phyloP scores from a whole-genome alignment of 2,113 vertebrate species.

The Melanerpes formicivorus region DNA sequence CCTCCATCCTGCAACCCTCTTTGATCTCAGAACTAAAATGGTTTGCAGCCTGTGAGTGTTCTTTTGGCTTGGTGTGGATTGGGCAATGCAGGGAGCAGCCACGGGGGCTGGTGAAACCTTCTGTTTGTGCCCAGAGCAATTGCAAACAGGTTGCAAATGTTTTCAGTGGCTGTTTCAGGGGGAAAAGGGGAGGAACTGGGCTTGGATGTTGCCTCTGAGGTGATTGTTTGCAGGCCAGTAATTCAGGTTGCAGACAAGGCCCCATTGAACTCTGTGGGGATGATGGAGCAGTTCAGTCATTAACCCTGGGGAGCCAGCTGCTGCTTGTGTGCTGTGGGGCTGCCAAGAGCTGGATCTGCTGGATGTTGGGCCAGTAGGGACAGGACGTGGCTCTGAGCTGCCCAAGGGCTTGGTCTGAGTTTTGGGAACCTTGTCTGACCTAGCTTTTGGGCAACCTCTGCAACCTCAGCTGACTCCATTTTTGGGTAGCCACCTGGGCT shows the following conservation, averaged over 20 bases:
- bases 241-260: neutral
- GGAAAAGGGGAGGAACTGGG: neutral
- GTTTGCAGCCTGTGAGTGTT: neutral
- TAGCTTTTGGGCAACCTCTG: too few species aligned
- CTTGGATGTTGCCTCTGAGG: neutral
- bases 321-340: neutral
- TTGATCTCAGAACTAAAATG: neutral
- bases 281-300: fast-evolving
- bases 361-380: neutral
- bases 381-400: neutral
- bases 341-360: neutral
- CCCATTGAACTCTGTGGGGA: neutral
- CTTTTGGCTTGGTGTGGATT: neutral
- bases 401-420: neutral
- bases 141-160: neutral
- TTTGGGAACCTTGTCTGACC: neutral
- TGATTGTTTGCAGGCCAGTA: neutral
- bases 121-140: neutral
- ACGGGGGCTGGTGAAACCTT: fast-evolving
- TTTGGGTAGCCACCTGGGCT: neutral
- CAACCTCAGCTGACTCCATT: too few species aligned
- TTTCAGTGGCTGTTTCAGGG: neutral
- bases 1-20: neutral
- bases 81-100: neutral
- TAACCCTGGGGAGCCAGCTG: neutral